Percentiles rank a stretch among this genome's conserved stretches.
Conservation (phyloP, 2,797 vertebrate genomes). For the Sciurus carolinensis region DNA sequence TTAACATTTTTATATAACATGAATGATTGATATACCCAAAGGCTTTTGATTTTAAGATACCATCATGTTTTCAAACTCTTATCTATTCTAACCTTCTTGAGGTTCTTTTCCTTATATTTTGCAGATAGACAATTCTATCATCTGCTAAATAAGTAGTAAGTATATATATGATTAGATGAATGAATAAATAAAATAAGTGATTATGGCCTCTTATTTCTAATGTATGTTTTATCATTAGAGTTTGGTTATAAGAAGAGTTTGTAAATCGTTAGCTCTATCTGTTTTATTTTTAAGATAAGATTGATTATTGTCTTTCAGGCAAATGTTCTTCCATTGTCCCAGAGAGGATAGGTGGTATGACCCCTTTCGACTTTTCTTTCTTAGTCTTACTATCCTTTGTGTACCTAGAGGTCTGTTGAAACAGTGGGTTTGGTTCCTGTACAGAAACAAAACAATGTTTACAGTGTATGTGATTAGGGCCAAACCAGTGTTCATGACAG, state of each 20-base stretch:
- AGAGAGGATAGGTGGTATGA: not conserved
- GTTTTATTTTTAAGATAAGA: not conserved
- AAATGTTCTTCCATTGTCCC: not conserved
- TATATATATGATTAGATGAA: not conserved
- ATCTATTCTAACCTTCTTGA: not conserved
- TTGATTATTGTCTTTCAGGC: not conserved
- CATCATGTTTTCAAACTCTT: not conserved
- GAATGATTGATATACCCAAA: not conserved
- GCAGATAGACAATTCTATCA: not conserved
- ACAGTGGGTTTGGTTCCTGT: not conserved
- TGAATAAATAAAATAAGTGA: not conserved
- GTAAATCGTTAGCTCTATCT: not conserved
- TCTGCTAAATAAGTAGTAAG: not conserved
- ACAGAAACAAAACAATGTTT: not conserved
- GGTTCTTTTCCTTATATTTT: slow-evolving; percentile 2
- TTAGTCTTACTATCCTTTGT: not conserved
- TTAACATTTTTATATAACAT: not conserved
- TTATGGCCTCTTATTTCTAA: not conserved
- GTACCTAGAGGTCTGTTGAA: not conserved
- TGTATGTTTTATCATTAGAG: slow-evolving; percentile 13
- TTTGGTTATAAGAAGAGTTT: not conserved
- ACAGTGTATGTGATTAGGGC: not conserved
- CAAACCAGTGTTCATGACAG: not conserved
- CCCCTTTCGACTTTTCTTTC: not conserved
- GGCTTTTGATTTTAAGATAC: not conserved